Evolutionary conservation across 2,888 invertebrate species (phyloP), one percentile per base, ranked within the genome.

Genomic region (Cabera pusaria): DNA sequence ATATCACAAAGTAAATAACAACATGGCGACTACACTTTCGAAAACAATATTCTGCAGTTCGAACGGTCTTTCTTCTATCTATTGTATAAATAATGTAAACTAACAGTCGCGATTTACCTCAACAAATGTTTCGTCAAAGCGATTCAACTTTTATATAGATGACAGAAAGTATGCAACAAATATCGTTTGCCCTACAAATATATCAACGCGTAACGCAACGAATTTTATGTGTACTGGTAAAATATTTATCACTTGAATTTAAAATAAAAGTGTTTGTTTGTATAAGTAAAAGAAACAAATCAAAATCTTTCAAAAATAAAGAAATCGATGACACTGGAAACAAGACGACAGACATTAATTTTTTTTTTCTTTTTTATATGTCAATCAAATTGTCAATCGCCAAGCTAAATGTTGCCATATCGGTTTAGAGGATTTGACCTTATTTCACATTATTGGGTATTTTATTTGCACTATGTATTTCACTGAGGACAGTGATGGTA

Each of bases 1-100:
- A 71, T 73, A 69, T 82, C 73, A 85, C 71, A 68, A 75, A 66
- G 77, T 83, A 85, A 82, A 86, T 83, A 84, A 79, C 84, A 87
- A 86, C 86, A 87, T 86, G 86, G 87, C 87, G 86, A 71, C 83
- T 60, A 59, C 53, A 58, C 45, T 55, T 36, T 52, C 40, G 22
- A 49, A 33, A 37, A 23, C 20, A 38, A 23, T 32, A 6, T 34
- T 19, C 24, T 11, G 26, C 8, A 22, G 7, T 9, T 18, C 8
- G 17, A 22, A 3, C 37, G 5, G 20, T 35, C 25, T n/a, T n/a
- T n/a, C n/a, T n/a, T n/a, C n/a, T n/a, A n/a, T n/a, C n/a, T n/a
- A n/a, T n/a, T n/a, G n/a, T n/a, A n/a, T n/a, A n/a, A n/a, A n/a
- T n/a, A n/a, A n/a, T n/a, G n/a, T n/a, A 50, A 54, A 50, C 38